Evolutionary conservation across 1,140 invertebrate species (phyloP).

Genomic region (Odontomachus brunneus): DNA sequence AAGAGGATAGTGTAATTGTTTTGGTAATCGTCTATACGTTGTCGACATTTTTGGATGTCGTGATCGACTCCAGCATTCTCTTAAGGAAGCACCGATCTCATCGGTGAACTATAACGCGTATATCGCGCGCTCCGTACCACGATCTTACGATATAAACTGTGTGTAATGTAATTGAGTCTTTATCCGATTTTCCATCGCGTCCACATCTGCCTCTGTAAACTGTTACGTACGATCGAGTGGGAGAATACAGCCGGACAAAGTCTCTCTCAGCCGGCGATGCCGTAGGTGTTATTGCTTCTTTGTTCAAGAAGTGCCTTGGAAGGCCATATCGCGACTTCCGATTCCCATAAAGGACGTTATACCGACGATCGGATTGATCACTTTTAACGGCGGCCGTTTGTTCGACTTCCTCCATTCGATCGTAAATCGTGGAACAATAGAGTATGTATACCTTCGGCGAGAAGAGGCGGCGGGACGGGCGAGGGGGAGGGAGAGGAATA

Average conservation of each 20-base stretch:
- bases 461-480: not conserved
- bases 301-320: slow-evolving; percentile 25
- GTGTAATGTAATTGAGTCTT: not conserved
- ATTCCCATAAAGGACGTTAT: slow-evolving; percentile 53
- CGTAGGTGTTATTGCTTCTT: slow-evolving; percentile 13
- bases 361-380: slow-evolving; percentile 64
- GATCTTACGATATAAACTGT: slow-evolving; percentile 3
- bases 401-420: slow-evolving; percentile 41
- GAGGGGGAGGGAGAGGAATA: not conserved
- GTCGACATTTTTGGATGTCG: too few species aligned
- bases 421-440: slow-evolving; percentile 71
- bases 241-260: not conserved
- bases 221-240: not conserved
- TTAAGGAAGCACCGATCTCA: not conserved
- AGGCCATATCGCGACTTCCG: slow-evolving; percentile 17
- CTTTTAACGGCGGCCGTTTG: slow-evolving; percentile 51
- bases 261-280: not conserved
- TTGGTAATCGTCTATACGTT: too few species aligned
- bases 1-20: too few species aligned
- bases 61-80: too few species aligned
- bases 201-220: slow-evolving; percentile 4
- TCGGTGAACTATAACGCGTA: not conserved
- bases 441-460: slow-evolving; percentile 38
- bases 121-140: not conserved
- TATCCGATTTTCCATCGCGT: not conserved